A percentile compares a stretch with the other conserved stretches of the same genome.
phyloP scores from a whole-genome alignment of 2,888 invertebrate species.

The Dryobota labecula region DNA sequence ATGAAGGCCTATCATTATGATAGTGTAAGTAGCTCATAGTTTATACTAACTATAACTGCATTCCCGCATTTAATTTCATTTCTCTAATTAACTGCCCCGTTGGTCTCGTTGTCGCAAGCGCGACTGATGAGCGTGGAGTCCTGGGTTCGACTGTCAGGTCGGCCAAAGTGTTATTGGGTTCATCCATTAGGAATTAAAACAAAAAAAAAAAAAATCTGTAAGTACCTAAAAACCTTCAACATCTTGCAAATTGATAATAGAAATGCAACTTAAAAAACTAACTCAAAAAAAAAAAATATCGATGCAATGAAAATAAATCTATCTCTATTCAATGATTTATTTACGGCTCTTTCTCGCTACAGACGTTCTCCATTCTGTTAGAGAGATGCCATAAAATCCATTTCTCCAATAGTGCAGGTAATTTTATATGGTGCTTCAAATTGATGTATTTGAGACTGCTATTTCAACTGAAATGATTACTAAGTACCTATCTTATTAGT shows the following conservation, averaged over 20 bases:
- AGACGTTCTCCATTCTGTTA: neutral
- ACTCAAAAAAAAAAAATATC: neutral
- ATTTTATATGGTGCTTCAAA: neutral
- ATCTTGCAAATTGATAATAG: neutral
- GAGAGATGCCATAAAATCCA: conserved; percentile 10
- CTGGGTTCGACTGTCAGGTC: too few relatives aligned
- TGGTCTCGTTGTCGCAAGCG: too few relatives aligned
- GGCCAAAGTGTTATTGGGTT: too few relatives aligned
- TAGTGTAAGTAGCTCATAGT: too few relatives aligned
- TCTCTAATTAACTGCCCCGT: too few relatives aligned
- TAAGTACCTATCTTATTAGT: neutral
- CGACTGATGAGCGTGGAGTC: too few relatives aligned
- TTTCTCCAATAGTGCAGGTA: conserved; percentile 9
- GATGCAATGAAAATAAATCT: conserved; percentile 12
- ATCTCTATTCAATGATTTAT: conserved; percentile 16
- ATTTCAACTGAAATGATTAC: neutral
- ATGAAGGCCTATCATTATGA: too few relatives aligned
- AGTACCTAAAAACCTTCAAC: neutral
- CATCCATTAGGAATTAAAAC: too few relatives aligned
- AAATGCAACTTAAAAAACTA: neutral
- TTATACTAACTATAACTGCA: neutral
- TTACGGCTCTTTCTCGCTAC: neutral
- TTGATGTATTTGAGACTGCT: neutral
- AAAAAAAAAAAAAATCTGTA: neutral
- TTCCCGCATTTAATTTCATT: too few relatives aligned